Evolutionary conservation across 1,140 invertebrate species (phyloP).

Genomic region (Orius insidiosus): DNA sequence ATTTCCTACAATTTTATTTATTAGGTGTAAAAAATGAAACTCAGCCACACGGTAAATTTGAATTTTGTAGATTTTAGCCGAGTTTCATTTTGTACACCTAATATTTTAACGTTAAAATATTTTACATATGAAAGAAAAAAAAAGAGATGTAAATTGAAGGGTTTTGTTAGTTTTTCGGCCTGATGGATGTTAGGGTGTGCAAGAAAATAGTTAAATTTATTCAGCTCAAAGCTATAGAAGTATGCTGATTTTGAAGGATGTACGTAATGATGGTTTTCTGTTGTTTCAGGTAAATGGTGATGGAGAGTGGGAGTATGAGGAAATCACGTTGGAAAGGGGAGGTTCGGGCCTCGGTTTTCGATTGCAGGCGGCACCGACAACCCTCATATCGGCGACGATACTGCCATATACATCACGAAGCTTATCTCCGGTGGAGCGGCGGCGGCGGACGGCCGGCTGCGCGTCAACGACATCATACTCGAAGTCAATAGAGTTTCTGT

Average conservation of each 20-base stretch:
- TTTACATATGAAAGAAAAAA: conserved; percentile 5
- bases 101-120: no score
- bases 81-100: no score
- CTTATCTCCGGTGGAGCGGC: conserved; percentile 95
- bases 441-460: conserved; percentile 70
- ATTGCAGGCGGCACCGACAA: conserved; percentile 95
- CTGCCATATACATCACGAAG: conserved; percentile 95
- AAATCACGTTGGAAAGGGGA: conserved; percentile 69
- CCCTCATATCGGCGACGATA: conserved; percentile 71
- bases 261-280: not conserved
- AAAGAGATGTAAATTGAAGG: conserved; percentile 4
- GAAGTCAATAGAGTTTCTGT: conserved; percentile 80
- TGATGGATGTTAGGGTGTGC: not conserved
- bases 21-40: no score
- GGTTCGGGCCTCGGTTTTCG: conserved; percentile 80
- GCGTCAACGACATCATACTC: conserved; percentile 79
- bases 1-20: no score
- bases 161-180: conserved; percentile 1
- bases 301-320: conserved; percentile 71
- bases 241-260: no score
- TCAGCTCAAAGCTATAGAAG: no score
- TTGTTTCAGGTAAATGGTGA: conserved; percentile 46
- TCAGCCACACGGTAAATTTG: no score
- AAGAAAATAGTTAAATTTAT: no score
- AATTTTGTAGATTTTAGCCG: no score